These are phyloP conservation scores for Pelosia muscerda DNA, from an alignment of 2,888 invertebrate genomes.

Conservation along the genomic window DNA sequence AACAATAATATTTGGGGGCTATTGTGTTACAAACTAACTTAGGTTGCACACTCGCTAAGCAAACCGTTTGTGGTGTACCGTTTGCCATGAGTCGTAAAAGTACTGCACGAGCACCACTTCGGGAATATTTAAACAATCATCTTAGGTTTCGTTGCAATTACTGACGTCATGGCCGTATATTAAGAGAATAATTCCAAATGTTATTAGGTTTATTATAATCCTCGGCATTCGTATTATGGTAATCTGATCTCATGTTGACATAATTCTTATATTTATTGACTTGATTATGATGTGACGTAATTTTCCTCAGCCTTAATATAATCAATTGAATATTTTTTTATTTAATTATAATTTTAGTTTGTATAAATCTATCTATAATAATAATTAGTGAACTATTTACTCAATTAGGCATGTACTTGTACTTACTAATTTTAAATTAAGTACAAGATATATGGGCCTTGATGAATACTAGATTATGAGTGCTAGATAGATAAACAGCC, in stretches of 20 bases:
- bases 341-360: not conserved
- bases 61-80: constrained; percentile 9
- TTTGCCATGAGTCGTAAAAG: not conserved
- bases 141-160: not conserved
- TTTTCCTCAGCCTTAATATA: not conserved
- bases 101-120: not conserved
- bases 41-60: constrained; percentile 5
- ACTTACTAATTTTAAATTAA: not conserved
- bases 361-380: not conserved
- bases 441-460: not conserved
- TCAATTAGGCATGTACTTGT: not conserved
- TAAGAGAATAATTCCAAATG: not conserved
- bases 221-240: not conserved
- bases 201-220: not conserved
- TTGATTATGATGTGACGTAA: not conserved
- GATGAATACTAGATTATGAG: not conserved
- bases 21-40: constrained; percentile 55
- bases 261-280: not conserved
- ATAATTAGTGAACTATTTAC: not conserved
- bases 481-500: not conserved
- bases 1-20: constrained; percentile 65
- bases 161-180: not conserved
- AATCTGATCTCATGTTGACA: not conserved
- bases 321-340: not conserved
- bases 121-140: not conserved